These are phyloP conservation scores for Pterobdella sp. DNA, from an alignment of 2,888 invertebrate species.

Conservation along the genomic window DNA sequence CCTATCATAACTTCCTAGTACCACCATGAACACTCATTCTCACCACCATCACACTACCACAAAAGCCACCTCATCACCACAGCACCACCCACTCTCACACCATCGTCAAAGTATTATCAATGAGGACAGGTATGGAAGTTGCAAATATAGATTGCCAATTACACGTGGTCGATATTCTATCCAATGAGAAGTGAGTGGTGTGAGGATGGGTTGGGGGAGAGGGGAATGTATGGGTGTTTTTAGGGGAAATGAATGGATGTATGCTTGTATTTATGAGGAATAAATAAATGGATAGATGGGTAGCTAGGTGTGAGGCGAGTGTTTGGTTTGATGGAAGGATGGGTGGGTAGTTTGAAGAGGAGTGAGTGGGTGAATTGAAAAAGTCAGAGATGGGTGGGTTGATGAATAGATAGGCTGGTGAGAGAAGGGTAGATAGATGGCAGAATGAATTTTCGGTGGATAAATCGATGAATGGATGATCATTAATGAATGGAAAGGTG, in stretches of 20 bases:
- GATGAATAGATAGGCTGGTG: background rate
- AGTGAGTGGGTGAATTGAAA: background rate
- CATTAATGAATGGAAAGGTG: background rate
- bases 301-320: background rate
- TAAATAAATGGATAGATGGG: background rate
- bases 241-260: background rate
- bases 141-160: conserved; percentile 82
- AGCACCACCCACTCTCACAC: conserved; percentile 52
- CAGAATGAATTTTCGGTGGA: background rate
- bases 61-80: conserved; percentile 29
- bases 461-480: too few relatives aligned
- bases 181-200: conserved; percentile 62
- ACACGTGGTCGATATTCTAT: conserved; percentile 74
- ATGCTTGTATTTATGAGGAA: background rate
- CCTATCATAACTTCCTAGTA: background rate
- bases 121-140: conserved; percentile 71
- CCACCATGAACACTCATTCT: background rate
- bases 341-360: background rate
- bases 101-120: conserved; percentile 59
- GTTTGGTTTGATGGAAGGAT: background rate
- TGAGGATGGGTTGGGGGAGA: background rate
- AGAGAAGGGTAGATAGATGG: background rate
- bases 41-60: background rate
- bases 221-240: background rate
- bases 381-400: too few relatives aligned